Evolutionary conservation across 2,797 vertebrate species (phyloP).

Genomic region (Nasua narica): DNA sequence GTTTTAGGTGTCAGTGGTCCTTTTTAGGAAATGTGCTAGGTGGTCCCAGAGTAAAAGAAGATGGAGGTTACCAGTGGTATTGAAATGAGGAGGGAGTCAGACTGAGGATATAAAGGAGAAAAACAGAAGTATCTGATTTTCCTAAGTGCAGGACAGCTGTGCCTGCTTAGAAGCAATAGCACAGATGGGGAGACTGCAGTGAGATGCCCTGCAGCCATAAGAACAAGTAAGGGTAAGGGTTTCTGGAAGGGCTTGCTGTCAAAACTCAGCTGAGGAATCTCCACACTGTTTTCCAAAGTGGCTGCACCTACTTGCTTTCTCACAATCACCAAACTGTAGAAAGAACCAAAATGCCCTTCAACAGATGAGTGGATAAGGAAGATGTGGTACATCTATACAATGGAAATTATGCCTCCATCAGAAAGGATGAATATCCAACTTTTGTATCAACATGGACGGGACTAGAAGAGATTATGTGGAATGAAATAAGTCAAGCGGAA

Average conservation of each 20-base stretch:
- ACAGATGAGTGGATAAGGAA: too few relatives aligned
- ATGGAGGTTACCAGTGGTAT: background rate
- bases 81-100: background rate
- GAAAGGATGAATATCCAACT: too few relatives aligned
- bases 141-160: background rate
- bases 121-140: background rate
- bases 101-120: background rate
- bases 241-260: background rate
- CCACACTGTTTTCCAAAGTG: too few relatives aligned
- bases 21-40: background rate
- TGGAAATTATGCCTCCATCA: too few relatives aligned
- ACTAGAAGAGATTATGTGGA: too few relatives aligned
- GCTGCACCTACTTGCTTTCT: too few relatives aligned
- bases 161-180: background rate
- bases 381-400: too few relatives aligned
- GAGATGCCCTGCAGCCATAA: background rate
- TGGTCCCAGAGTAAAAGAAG: background rate
- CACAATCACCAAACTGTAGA: too few relatives aligned
- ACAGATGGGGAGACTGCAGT: rapidly evolving
- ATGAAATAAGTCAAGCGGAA: too few relatives aligned
- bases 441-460: too few relatives aligned
- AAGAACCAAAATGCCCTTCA: too few relatives aligned
- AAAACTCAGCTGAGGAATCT: background rate
- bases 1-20: background rate
- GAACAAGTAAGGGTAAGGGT: background rate